These are phyloP conservation scores for Montifringilla adamsi DNA, from an alignment of 2,113 vertebrate genomes.

Conservation along the genomic window DNA sequence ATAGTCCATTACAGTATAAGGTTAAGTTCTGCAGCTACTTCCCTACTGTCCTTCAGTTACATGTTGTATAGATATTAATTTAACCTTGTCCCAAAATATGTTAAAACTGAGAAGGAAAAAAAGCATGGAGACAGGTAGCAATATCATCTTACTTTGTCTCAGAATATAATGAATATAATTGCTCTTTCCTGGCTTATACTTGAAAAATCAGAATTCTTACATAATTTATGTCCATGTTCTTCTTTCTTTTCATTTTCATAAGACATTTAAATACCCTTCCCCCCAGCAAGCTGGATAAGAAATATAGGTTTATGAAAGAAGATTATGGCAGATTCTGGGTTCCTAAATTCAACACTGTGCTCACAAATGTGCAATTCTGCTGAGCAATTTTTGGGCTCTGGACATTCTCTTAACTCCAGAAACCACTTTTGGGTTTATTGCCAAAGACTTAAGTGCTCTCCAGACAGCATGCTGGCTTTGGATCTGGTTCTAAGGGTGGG, in stretches of 20 bases:
- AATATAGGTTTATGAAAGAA: background rate
- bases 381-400: background rate
- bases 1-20: background rate
- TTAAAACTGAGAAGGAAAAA: background rate
- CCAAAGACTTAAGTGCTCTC: background rate
- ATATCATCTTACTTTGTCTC: background rate
- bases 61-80: background rate
- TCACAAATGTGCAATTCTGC: accelerated
- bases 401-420: background rate
- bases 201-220: background rate
- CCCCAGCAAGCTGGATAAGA: background rate
- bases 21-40: background rate
- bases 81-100: background rate
- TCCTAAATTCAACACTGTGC: background rate
- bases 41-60: background rate
- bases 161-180: background rate
- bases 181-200: background rate
- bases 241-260: background rate
- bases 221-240: background rate
- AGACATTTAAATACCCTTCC: background rate
- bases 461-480: background rate
- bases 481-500: background rate
- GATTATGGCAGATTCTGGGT: background rate
- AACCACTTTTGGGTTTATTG: background rate
- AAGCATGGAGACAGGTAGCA: background rate